Evolutionary conservation across 92 coral and sea anemone species (phyloP), one percentile per base, ranked within the genome.

Genomic region (Actinernus sp.): DNA sequence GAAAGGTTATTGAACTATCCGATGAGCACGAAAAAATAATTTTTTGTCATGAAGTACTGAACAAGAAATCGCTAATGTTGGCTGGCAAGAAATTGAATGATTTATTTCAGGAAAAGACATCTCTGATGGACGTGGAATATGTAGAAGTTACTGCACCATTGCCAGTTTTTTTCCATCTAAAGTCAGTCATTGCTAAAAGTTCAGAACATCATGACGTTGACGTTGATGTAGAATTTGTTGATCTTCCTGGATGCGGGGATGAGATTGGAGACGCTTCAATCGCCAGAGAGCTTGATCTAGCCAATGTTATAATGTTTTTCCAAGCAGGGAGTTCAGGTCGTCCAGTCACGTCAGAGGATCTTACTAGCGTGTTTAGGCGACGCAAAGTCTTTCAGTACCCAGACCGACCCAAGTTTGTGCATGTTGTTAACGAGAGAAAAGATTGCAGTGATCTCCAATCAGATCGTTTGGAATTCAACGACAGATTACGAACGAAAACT

Each of bases 171-270:
- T 12, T 0, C 0, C 0, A 28, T 3, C 31, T 80, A 26, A 62
- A 71, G 40, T 9, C 39, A 31, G 23, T 46, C 12, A 10, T 65
- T 13, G 48, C 45, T 47, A 31, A 52, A 37, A 33, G 34, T 25
- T 44, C 59, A 1, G 57, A 53, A 10, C 65, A 71, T 36, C 73
- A 55, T 6, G 63, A 61, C 27, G 26, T 79, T 31, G 65, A 62
- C 12, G 80, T 80, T 16, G 86, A 80, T 63, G 74, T 80, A 12
- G 68, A 80, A 25, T 62, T 80, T 27, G 63, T 80, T 1, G 86
- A 80, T 46, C 45, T 80, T 1, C 86, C 86, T 3, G 86, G 86
- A 14, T 20, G 25, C 3, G 86, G 86, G 16, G 80, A 55, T 22
- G 23, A 48, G 33, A 36, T 3, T 31, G 88, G 88, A 11, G 49